These are phyloP conservation scores for Philypnodon macrostomus DNA, from an alignment of 2,797 vertebrate species.

Conservation along the genomic window DNA sequence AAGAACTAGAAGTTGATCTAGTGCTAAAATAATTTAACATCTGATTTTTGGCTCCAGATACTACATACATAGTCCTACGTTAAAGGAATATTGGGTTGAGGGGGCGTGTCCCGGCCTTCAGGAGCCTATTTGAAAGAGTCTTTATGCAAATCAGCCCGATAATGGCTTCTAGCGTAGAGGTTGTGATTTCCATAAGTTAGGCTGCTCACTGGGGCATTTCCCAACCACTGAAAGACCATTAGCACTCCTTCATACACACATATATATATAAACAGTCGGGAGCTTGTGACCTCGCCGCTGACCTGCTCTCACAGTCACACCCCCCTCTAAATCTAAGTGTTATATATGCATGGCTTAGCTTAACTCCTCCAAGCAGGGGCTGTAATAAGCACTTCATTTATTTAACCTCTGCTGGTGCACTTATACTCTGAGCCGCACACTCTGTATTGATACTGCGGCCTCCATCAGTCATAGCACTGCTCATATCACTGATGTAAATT, in stretches of 20 bases:
- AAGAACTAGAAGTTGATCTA: no score
- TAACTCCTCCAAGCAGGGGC: slow-evolving; percentile 45
- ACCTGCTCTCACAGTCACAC: slow-evolving; percentile 42
- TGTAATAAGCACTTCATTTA: slow-evolving; percentile 57
- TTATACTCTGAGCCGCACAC: slow-evolving; percentile 26
- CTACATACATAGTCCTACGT: no score
- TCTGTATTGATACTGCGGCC: not conserved
- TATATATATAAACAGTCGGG: slow-evolving; percentile 36
- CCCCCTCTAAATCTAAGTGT: slow-evolving; percentile 46
- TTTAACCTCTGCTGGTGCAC: slow-evolving; percentile 51
- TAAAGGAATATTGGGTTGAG: slow-evolving; percentile 38
- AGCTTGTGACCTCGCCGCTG: slow-evolving; percentile 52
- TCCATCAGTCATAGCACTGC: slow-evolving; percentile 1
- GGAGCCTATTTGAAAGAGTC: slow-evolving; percentile 58
- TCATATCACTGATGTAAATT: slow-evolving; percentile 19
- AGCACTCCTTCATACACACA: slow-evolving; percentile 32
- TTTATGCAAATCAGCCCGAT: slow-evolving; percentile 83
- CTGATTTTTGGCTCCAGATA: no score
- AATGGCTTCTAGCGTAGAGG: slow-evolving; percentile 83
- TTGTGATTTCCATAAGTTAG: slow-evolving; percentile 86
- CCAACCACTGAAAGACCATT: slow-evolving; percentile 59
- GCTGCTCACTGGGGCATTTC: slow-evolving; percentile 67
- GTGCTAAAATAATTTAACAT: no score
- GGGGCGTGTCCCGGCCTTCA: slow-evolving; percentile 45
- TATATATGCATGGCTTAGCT: slow-evolving; percentile 66